phyloP scores from a whole-genome alignment of 2,113 vertebrate species.

The Sinocyclocheilus anophthalmus region DNA sequence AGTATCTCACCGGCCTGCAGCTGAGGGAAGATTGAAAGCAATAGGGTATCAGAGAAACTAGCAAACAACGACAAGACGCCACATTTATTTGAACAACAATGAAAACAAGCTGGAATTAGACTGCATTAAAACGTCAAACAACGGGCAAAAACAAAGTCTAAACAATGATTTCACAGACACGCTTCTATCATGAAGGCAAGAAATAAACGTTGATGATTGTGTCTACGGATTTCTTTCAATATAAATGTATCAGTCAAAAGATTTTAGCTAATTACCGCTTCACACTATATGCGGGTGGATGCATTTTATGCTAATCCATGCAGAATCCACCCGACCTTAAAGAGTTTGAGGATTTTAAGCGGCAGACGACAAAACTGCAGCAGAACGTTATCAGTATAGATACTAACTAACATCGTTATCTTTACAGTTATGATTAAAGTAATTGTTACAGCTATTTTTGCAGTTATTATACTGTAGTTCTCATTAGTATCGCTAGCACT shows the following conservation, averaged over 20 bases:
- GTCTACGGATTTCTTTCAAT: no score
- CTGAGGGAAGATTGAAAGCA: slow-evolving; percentile 63
- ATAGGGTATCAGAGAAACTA: background rate
- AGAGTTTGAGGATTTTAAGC: background rate
- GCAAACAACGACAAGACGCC: no score
- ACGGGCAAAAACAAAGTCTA: no score
- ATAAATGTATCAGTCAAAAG: background rate
- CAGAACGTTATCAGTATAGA: background rate
- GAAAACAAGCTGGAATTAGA: no score
- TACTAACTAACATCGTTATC: no score
- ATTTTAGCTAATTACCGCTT: background rate
- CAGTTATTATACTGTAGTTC: no score
- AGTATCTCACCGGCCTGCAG: slow-evolving; percentile 93
- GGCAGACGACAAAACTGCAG: background rate
- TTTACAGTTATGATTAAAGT: no score
- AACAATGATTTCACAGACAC: no score
- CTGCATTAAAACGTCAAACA: no score
- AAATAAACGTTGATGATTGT: background rate
- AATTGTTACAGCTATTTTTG: no score
- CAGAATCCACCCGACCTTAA: background rate
- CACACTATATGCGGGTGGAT: background rate
- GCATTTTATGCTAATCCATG: background rate
- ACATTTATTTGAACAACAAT: no score
- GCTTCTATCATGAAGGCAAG: no score
- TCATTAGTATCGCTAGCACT: background rate